phyloP scores from a whole-genome alignment of 2,888 invertebrate genomes.

The Scaptomyza parva region DNA sequence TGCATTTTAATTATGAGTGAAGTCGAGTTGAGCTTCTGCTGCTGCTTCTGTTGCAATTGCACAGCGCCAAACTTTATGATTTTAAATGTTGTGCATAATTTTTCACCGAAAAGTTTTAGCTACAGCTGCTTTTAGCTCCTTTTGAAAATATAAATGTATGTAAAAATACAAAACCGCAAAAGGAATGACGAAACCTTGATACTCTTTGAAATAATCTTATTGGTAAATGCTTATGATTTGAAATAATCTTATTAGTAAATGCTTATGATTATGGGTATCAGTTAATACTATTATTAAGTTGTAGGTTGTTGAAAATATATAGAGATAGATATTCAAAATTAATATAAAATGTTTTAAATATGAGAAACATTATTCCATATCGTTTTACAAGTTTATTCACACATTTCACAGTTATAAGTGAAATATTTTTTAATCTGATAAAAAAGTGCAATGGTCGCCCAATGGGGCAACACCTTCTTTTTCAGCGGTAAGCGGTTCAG shows the following conservation, averaged over 20 bases:
- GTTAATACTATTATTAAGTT: too few relatives aligned
- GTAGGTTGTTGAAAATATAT: too few relatives aligned
- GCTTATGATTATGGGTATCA: neutral
- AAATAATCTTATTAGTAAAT: neutral
- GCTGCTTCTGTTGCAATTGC: constrained; percentile 32
- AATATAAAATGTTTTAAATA: too few relatives aligned
- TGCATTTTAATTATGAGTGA: constrained; percentile 68
- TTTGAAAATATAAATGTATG: too few relatives aligned
- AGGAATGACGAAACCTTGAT: constrained; percentile 14
- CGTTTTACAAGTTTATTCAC: constrained; percentile 4
- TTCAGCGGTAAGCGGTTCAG: constrained; percentile 24
- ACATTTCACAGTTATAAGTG: constrained; percentile 23
- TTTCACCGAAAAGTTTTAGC: constrained; percentile 44
- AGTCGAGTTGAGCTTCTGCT: constrained; percentile 24
- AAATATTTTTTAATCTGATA: constrained; percentile 60
- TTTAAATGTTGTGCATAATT: constrained; percentile 64
- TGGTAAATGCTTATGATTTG: neutral
- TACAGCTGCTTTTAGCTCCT: too few relatives aligned
- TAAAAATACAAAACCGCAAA: too few relatives aligned
- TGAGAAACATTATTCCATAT: too few relatives aligned
- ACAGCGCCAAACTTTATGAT: constrained; percentile 53
- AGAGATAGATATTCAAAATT: too few relatives aligned
- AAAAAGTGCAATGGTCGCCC: constrained; percentile 49
- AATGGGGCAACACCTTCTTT: constrained; percentile 56
- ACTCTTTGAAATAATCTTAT: constrained; percentile 2